Evolutionary conservation across 2,797 vertebrate genomes (phyloP).

Genomic region (Sebastes wilsoni): DNA sequence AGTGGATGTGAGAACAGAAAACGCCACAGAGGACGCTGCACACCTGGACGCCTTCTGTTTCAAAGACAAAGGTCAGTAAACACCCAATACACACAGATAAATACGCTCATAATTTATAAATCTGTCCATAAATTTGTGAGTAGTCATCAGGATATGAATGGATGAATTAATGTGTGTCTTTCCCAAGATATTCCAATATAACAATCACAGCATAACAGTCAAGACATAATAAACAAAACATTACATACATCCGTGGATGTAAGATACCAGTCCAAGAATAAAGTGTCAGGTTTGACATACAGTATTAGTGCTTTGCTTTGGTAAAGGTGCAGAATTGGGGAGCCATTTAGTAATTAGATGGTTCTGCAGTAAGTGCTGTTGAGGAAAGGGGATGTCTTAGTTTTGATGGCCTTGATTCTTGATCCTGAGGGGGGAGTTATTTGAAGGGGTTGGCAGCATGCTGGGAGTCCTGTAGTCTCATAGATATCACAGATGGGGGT

Average conservation of each 20-base stretch:
- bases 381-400: neutral
- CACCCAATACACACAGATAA: neutral
- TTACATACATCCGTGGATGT: neutral
- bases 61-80: slow-evolving; percentile 88
- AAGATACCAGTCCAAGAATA: neutral
- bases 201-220: neutral
- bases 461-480: neutral
- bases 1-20: slow-evolving; percentile 87
- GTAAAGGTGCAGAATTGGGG: neutral
- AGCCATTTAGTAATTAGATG: neutral
- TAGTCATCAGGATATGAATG: neutral
- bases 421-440: neutral
- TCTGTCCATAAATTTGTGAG: neutral
- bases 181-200: neutral
- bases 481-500: neutral
- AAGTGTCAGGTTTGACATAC: neutral
- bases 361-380: neutral
- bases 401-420: neutral
- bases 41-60: slow-evolving; percentile 86
- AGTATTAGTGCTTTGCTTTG: neutral
- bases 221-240: neutral
- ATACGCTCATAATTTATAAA: neutral
- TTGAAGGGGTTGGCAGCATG: neutral
- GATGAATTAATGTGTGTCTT: neutral
- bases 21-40: slow-evolving; percentile 75